These are phyloP conservation scores for Pogonus chalceus DNA, from an alignment of 1,140 invertebrate genomes.

Conservation along the genomic window DNA sequence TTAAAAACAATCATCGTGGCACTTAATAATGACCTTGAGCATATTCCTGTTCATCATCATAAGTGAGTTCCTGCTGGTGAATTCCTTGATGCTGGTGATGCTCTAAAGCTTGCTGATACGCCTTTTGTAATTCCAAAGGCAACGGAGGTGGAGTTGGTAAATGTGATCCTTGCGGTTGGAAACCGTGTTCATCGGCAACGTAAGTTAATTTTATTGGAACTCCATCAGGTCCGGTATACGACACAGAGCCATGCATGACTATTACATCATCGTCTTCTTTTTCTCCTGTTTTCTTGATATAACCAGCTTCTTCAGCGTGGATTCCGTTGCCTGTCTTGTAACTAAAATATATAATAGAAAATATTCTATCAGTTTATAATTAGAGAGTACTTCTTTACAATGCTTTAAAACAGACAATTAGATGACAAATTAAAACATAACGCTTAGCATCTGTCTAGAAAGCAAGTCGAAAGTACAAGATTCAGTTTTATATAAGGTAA, in stretches of 20 bases:
- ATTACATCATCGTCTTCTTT: slow-evolving; percentile 47
- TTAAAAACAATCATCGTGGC: slow-evolving; percentile 14
- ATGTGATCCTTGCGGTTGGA: slow-evolving; percentile 50
- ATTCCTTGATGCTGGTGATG: slow-evolving; percentile 33
- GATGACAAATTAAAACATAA: neutral
- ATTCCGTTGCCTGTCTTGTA: slow-evolving; percentile 61
- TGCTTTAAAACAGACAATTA: neutral
- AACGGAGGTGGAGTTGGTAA: slow-evolving; percentile 61
- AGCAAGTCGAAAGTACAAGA: neutral
- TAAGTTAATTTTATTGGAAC: slow-evolving; percentile 49
- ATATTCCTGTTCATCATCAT: slow-evolving; percentile 12
- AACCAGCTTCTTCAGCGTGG: slow-evolving; percentile 52
- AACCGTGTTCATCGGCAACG: slow-evolving; percentile 43
- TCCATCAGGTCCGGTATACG: slow-evolving; percentile 55
- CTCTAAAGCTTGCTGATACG: slow-evolving; percentile 43
- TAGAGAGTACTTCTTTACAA: too few relatives aligned
- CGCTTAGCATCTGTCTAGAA: neutral
- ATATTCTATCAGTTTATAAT: too few relatives aligned
- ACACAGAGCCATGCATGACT: slow-evolving; percentile 48
- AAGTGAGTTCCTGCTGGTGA: slow-evolving; percentile 16
- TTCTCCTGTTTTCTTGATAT: slow-evolving; percentile 52
- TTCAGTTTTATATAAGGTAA: neutral
- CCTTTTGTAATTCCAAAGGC: slow-evolving; percentile 53
- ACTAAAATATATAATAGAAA: slow-evolving; percentile 38
- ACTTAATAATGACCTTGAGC: neutral